Evolutionary conservation across 2,888 invertebrate genomes (phyloP), one percentile per base, ranked within the genome.

Genomic region (Cheilosia variabilis): DNA sequence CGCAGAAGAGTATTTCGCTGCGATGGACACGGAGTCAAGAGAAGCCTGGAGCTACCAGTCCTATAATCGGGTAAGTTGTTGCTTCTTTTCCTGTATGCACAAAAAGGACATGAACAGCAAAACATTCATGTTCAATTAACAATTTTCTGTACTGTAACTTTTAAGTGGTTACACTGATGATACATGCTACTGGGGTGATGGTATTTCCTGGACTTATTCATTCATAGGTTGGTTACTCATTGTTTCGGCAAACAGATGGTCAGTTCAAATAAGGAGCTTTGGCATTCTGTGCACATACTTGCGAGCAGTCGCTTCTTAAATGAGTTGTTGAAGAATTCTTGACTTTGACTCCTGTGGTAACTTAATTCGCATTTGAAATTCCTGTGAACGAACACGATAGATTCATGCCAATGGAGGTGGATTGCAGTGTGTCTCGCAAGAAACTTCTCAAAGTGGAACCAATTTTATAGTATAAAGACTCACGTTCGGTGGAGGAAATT

Each of bases 21-120:
- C 93, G 94, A 9, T 95, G 95, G 95, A 93, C 94, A 87, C 93
- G 93, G 57, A 94, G 93, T 57, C 93, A 94, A 87, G 94, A 94
- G 88, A 91, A 92, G 87, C 91, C 92, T 15, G 92, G 91, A 58
- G 92, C 92, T 47, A 91, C 91, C 65, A 92, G 91, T 87, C 91
- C 92, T 76, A 90, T 92, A 65, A 91, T 92, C 88, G 92, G 92
- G 92, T 92, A 89, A 90, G 91, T 81, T 76, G 5, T 31, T 31
- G 31, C 31, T 53, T 75, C 43, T 55, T 27, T 0, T 34, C 34
- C 22, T 37, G 55, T 10, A 37, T 58, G 22, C 34, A 19, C 22
- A 22, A 45, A 53, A 80, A 84, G 66, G 82, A 79, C 68, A 45
- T 72, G 72, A 37, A 17, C 57, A 62, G 55, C 31, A 76, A 58